Evolutionary conservation across 2,797 vertebrate species (phyloP), one percentile per base, ranked within the genome.

Genomic region (Chiloscyllium punctatum): DNA sequence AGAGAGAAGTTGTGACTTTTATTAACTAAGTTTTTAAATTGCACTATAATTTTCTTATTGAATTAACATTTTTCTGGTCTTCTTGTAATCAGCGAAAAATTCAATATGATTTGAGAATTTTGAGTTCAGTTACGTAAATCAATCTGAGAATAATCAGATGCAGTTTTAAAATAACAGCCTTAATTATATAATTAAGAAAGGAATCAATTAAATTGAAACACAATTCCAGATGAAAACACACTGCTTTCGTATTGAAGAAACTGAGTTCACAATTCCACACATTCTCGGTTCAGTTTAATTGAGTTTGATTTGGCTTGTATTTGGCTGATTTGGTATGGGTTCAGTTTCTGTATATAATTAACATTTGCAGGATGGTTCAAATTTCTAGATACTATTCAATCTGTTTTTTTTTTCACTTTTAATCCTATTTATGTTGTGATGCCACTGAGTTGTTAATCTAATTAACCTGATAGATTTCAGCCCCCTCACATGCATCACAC

Each of bases 131-230:
- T 94, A 69, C 21, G 15, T 23, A 48, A 48, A 71, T 48, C 66
- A 94, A 72, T 27, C 92, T 71, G 68, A 72, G 62, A 71, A 71
- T 94, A 48, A 94, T 48, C 25, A 94, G 48, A 94, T 48, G 21
- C 62, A 69, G 69, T 42, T 42, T 57, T 62, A 90, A 62, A 90
- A 90, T 30, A 57, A 94, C 88, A n/a, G 33, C 53, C 33, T 66
- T 91, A 66, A 91, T 91, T 33, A 91, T 42, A 72, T 94, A 42
- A 94, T 51, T 66, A 91, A 51, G 37, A 48, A 48, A 94, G 42
- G 53, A 71, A 48, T 94, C 62, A 37, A 71, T 72, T 94, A 94
- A 71, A 94, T 42, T 94, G 66, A 94, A 94, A 94, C 18, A 72
- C 37, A 69, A 94, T 42, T 48, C 68, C 6, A 94, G 42, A 71